Evolutionary conservation across 2,888 invertebrate species (phyloP).

Genomic region (Amblyjoppa proteus): DNA sequence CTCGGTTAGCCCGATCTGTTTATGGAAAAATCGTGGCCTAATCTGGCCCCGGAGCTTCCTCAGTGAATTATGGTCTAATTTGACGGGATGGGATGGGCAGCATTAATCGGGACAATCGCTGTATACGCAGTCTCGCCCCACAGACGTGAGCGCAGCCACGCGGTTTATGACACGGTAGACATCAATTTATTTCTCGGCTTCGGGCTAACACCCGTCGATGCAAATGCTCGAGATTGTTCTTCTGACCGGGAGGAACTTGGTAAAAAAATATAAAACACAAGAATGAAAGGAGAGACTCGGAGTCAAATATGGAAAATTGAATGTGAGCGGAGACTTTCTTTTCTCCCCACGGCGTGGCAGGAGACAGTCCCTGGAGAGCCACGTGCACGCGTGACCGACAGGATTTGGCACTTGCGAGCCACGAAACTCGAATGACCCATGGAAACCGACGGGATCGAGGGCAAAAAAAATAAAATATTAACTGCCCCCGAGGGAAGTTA

Average conservation of each 20-base stretch:
- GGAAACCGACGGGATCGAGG: background rate
- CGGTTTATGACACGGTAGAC: background rate
- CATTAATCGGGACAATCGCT: slow-evolving; percentile 14
- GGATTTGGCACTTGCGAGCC: slow-evolving; percentile 58
- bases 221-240: slow-evolving; percentile 7
- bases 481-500: slow-evolving; percentile 45
- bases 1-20: slow-evolving; percentile 57
- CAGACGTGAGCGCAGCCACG: background rate
- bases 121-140: background rate
- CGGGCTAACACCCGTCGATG: background rate
- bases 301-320: slow-evolving; percentile 15
- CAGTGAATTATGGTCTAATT: slow-evolving; percentile 58
- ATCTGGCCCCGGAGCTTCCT: slow-evolving; percentile 39
- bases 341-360: slow-evolving; percentile 53
- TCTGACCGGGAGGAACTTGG: background rate
- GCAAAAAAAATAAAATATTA: slow-evolving; percentile 2
- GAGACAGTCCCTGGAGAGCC: slow-evolving; percentile 54
- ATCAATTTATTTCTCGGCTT: too few relatives aligned
- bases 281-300: background rate
- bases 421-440: slow-evolving; percentile 20
- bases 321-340: slow-evolving; percentile 19
- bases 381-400: slow-evolving; percentile 57
- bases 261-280: background rate
- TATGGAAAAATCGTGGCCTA: slow-evolving; percentile 49
- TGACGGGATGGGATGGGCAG: slow-evolving; percentile 30